Evolutionary conservation across 2,888 invertebrate species (phyloP).

Genomic region (Idaea biselata): DNA sequence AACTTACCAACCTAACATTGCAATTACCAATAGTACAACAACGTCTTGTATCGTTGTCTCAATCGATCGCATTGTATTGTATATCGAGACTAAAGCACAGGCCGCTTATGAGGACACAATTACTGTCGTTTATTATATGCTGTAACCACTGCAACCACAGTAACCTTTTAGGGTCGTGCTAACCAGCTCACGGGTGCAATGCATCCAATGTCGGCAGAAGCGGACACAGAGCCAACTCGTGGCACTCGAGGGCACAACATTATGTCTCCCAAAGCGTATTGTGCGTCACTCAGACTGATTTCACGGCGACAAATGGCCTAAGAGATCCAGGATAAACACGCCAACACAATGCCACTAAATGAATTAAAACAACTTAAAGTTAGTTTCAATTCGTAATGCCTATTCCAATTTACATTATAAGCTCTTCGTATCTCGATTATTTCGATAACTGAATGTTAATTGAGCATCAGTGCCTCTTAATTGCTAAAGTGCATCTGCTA

Average conservation of each 20-base stretch:
- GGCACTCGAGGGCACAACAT: constrained; percentile 57
- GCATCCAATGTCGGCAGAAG: constrained; percentile 46
- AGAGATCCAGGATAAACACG: constrained; percentile 59
- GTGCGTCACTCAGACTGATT: constrained; percentile 74
- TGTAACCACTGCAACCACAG: constrained; percentile 62
- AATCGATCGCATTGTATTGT: constrained; percentile 51
- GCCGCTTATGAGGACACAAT: constrained; percentile 75
- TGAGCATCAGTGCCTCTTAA: constrained; percentile 26
- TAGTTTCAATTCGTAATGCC: constrained; percentile 27
- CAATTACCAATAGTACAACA: constrained; percentile 62
- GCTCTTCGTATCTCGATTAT: constrained; percentile 24
- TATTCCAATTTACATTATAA: constrained; percentile 28
- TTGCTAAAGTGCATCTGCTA: constrained; percentile 25
- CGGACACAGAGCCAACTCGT: constrained; percentile 49
- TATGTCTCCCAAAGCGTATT: constrained; percentile 66
- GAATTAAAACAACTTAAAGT: constrained; percentile 60
- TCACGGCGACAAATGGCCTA: constrained; percentile 73
- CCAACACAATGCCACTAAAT: constrained; percentile 53
- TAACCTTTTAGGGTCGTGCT: constrained; percentile 67
- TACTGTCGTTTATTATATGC: constrained; percentile 40
- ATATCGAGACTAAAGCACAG: constrained; percentile 54
- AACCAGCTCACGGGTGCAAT: constrained; percentile 41
- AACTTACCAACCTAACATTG: constrained; percentile 27
- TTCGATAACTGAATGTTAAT: constrained; percentile 28
- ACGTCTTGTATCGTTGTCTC: constrained; percentile 65